Evolutionary conservation across 2,113 vertebrate genomes (phyloP), one percentile per base, ranked within the genome.

Genomic region (Tyrannus savana): DNA sequence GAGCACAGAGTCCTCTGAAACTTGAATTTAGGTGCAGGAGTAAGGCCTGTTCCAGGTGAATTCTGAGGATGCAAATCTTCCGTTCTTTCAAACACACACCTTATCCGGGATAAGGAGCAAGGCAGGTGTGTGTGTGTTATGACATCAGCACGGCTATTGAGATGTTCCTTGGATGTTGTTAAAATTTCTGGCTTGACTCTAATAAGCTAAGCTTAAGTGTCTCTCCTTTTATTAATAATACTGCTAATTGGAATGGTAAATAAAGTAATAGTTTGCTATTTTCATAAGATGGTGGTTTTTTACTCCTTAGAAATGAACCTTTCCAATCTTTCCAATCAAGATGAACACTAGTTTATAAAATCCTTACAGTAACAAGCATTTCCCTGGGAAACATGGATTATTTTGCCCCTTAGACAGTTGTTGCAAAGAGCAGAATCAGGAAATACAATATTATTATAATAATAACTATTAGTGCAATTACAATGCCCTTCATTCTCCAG

Each of bases 101-200:
- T 63, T 44, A 3, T n/a, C 42, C 53, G 39, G 14, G 17, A 41
- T 23, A 39, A 50, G 12, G 7, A 58, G 15, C 14, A 66, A 37
- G 27, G 28, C 19, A 66, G 13, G 15, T 9, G 8, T 30, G 16
- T 30, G 13, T 33, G 11, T 30, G 30, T 30, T 60, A 5, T 3
- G 47, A 64, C 30, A 83, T 53, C 9, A 47, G 9, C 0, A 0
- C 24, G 37, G 22, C 19, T 79, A 17, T 66, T 1, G 2, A 58
- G 41, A 16, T n/a, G 7, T 47, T 79, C n/a, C 19, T 59, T 31
- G 46, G 18, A 53, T 33, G 30, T 25, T 59, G 14, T 31, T 39
- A 44, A 81, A 75, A 73, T 58, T 14, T 66, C 23, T 71, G 10
- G 3, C 13, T 71, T 62, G 44, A 23, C 18, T 63, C 31, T 41